Percentiles rank a stretch among this genome's conserved stretches.
phyloP scores from a whole-genome alignment of 2,888 invertebrate species.

The Cataglyphis albicans region DNA sequence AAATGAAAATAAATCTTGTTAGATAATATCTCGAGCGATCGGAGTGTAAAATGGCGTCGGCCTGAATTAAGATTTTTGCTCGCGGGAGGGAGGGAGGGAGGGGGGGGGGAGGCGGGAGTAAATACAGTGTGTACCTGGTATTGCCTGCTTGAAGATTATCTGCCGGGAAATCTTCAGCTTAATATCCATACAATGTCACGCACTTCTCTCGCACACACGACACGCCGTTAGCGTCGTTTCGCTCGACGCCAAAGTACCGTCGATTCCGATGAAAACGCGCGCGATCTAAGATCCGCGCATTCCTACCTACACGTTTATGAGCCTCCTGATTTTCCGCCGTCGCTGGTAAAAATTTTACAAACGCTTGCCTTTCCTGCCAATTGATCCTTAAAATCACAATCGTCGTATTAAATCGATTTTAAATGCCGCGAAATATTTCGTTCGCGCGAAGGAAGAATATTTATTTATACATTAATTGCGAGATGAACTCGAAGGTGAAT shows the following conservation, averaged over 20 bases:
- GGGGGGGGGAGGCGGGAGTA: background rate
- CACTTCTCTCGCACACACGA: slow-evolving; percentile 74
- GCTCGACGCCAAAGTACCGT: slow-evolving; percentile 55
- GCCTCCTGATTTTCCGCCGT: background rate
- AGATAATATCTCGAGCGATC: slow-evolving; percentile 47
- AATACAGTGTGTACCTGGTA: slow-evolving; percentile 23
- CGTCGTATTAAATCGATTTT: slow-evolving; percentile 4
- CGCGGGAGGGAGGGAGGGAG: slow-evolving; percentile 33
- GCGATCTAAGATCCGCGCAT: slow-evolving; percentile 45
- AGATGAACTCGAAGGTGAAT: background rate
- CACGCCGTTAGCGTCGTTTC: slow-evolving; percentile 66
- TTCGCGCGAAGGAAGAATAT: background rate
- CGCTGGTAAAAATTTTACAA: background rate
- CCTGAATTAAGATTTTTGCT: slow-evolving; percentile 74
- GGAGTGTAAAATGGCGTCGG: slow-evolving; percentile 57
- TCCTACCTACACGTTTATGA: slow-evolving; percentile 41
- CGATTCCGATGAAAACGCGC: slow-evolving; percentile 63
- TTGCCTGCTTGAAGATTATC: slow-evolving; percentile 70
- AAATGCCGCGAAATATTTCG: background rate
- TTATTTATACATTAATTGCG: background rate
- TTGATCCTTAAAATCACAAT: slow-evolving; percentile 2
- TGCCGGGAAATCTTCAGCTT: slow-evolving; percentile 80
- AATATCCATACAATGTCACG: slow-evolving; percentile 86
- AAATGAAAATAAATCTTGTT: slow-evolving; percentile 27
- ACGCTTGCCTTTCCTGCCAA: background rate